Percentiles rank a stretch among this genome's conserved stretches.
phyloP scores from a whole-genome alignment of 1,140 invertebrate species.

The Drosophila mojavensis region DNA sequence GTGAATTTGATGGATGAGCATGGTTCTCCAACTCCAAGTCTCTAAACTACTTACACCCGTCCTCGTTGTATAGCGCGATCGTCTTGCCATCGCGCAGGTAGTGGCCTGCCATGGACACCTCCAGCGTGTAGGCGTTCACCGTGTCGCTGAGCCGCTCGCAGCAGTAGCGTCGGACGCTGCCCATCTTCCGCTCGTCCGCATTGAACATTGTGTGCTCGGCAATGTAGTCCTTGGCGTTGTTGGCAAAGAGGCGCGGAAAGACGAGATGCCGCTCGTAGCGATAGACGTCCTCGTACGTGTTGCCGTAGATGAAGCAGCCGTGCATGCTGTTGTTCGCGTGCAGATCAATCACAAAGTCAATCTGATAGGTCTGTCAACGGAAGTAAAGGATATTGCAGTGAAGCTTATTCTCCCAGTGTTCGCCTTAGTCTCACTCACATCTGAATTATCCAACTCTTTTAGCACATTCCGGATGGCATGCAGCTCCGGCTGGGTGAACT shows the following conservation, averaged over 20 bases:
- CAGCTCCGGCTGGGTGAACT: slow-evolving; percentile 95
- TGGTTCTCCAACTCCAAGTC: too few species aligned
- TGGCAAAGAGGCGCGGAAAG: slow-evolving; percentile 94
- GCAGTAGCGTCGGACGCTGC: slow-evolving; percentile 93
- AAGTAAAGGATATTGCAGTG: slow-evolving; percentile 25
- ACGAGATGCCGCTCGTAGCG: slow-evolving; percentile 94
- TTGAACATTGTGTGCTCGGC: slow-evolving; percentile 94
- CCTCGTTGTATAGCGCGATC: slow-evolving; percentile 93
- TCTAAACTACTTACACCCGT: slow-evolving; percentile 89
- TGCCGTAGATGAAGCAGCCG: slow-evolving; percentile 98
- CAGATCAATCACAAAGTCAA: slow-evolving; percentile 97
- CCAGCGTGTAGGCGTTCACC: slow-evolving; percentile 92
- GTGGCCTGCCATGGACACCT: slow-evolving; percentile 95
- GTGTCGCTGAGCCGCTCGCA: slow-evolving; percentile 89
- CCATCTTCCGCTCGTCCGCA: slow-evolving; percentile 92
- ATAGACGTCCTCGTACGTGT: slow-evolving; percentile 95
- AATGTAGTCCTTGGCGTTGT: slow-evolving; percentile 93
- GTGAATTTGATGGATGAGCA: neutral
- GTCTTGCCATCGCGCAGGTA: slow-evolving; percentile 87
- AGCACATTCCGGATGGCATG: slow-evolving; percentile 92
- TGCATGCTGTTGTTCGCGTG: slow-evolving; percentile 96
- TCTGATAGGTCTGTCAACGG: slow-evolving; percentile 87
- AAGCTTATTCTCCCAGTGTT: neutral
- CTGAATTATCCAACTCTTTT: slow-evolving; percentile 89
- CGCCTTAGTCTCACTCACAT: slow-evolving; percentile 84